A percentile compares a stretch with the other conserved stretches of the same genome.
These are phyloP conservation scores for Ptychobarbus kaznakovi DNA, from an alignment of 2,797 vertebrate species.

Conservation along the genomic window DNA sequence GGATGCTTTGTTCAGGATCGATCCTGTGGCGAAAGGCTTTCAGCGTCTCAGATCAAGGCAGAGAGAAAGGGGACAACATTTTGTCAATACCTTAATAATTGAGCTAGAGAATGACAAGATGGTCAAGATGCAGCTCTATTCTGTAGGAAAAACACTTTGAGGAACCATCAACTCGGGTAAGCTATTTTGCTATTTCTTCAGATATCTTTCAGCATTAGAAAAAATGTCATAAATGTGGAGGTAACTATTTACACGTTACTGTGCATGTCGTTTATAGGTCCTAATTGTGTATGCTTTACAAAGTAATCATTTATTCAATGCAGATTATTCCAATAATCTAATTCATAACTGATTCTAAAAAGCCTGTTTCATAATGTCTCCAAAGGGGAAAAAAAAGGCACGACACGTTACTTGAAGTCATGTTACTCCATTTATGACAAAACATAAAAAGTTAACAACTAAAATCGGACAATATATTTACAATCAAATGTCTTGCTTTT, in stretches of 20 bases:
- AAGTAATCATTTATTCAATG: neutral
- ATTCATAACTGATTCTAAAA: too few relatives aligned
- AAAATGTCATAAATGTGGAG: neutral
- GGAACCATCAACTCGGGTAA: constrained; percentile 85
- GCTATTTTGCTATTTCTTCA: constrained; percentile 78
- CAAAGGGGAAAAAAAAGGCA: constrained; percentile 74
- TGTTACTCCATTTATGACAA: constrained; percentile 99
- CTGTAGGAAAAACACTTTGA: constrained; percentile 73
- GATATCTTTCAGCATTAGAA: constrained; percentile 43
- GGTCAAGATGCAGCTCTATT: constrained; percentile 88
- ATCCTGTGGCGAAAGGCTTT: constrained; percentile 99
- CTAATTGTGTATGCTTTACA: neutral
- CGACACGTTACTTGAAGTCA: constrained; percentile 77
- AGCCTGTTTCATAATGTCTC: constrained; percentile 27
- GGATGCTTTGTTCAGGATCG: constrained; percentile 99
- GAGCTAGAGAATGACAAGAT: constrained; percentile 96
- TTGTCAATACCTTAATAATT: constrained; percentile 98
- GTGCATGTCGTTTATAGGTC: neutral
- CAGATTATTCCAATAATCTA: neutral
- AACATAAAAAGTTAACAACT: constrained; percentile 99
- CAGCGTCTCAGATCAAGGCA: constrained; percentile 95
- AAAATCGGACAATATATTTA: constrained; percentile 98
- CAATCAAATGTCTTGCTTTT: constrained; percentile 87
- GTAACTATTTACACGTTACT: neutral
- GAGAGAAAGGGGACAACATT: constrained; percentile 94